These are phyloP conservation scores for Bombyx mandarina DNA, from an alignment of 1,140 invertebrate genomes.

Conservation along the genomic window DNA sequence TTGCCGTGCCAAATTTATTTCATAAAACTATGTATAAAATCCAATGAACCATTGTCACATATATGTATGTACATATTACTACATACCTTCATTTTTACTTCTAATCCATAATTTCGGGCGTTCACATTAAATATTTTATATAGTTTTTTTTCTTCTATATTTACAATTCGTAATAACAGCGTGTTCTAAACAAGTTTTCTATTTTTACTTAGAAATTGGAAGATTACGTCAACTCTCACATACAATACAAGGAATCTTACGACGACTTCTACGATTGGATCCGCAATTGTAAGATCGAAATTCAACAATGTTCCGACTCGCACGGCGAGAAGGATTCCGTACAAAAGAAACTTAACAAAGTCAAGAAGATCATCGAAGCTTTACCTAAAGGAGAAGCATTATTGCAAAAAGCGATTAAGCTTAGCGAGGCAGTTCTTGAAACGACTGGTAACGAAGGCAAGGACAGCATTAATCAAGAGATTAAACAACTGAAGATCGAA, in stretches of 20 bases:
- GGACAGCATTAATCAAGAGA: constrained; percentile 87
- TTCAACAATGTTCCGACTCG: constrained; percentile 87
- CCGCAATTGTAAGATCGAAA: constrained; percentile 83
- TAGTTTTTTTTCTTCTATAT: no score
- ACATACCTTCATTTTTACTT: no score
- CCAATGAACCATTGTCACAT: no score
- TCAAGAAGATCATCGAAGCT: constrained; percentile 77
- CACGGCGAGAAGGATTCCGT: constrained; percentile 86
- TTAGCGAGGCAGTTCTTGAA: constrained; percentile 83
- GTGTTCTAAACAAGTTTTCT: constrained; percentile 1
- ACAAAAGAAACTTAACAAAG: constrained; percentile 79
- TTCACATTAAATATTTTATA: no score
- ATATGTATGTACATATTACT: no score
- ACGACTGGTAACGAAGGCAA: constrained; percentile 90
- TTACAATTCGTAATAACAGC: no score
- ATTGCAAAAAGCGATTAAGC: constrained; percentile 80
- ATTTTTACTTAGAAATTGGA: constrained; percentile 75
- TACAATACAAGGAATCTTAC: constrained; percentile 86
- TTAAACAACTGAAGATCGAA: constrained; percentile 86
- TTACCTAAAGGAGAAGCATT: constrained; percentile 80
- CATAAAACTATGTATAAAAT: no score
- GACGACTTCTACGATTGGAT: constrained; percentile 90
- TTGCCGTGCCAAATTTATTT: no score
- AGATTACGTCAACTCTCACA: constrained; percentile 88
- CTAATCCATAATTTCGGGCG: no score